Percentiles rank a stretch among this genome's conserved stretches.
These are phyloP conservation scores for Alviniconcha marisindica DNA, from an alignment of 1,140 invertebrate genomes.

Conservation along the genomic window DNA sequence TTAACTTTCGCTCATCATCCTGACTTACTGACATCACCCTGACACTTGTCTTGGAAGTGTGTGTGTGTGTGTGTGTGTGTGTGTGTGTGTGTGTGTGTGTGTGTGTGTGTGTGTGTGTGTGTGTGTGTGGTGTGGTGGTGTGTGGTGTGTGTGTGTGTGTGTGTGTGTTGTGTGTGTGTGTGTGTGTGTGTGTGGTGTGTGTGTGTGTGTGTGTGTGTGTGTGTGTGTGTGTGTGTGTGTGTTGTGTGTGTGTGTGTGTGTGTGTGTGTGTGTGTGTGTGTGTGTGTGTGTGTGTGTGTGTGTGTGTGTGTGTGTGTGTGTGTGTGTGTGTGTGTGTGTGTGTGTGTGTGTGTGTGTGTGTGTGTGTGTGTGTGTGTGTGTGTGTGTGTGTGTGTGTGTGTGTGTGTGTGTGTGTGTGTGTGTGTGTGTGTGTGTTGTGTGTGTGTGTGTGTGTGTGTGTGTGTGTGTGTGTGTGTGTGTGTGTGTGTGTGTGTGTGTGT, in stretches of 20 bases:
- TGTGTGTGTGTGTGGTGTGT: background rate
- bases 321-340: background rate
- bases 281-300: background rate
- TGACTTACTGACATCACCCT: too few relatives aligned
- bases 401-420: background rate
- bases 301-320: background rate
- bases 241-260: background rate
- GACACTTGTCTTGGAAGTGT: background rate
- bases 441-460: background rate
- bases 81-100: slow-evolving; percentile 17
- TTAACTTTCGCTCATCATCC: too few relatives aligned
- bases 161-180: background rate
- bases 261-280: background rate
- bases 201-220: background rate
- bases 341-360: background rate
- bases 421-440: background rate
- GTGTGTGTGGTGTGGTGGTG: background rate
- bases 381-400: background rate
- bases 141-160: slow-evolving; percentile 11
- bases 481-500: slow-evolving; percentile 17
- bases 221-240: slow-evolving; percentile 9
- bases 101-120: background rate
- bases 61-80: background rate
- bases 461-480: background rate
- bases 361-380: background rate